These are phyloP conservation scores for Pammene aurita DNA, from an alignment of 2,888 invertebrate species.

Conservation along the genomic window DNA sequence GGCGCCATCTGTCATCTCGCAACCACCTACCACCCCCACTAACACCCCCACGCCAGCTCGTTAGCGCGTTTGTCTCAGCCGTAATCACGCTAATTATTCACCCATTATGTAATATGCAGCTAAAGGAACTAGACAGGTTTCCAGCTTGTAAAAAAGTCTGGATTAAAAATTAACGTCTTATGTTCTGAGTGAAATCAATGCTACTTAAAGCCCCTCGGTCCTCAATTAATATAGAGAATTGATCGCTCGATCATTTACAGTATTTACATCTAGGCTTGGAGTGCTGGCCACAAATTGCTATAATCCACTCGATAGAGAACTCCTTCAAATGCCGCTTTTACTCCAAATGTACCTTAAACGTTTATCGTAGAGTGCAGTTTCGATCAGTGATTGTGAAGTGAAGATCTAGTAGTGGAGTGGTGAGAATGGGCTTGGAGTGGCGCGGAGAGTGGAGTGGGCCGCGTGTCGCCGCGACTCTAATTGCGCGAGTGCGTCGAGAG, in stretches of 20 bases:
- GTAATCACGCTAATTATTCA: slow-evolving; percentile 34
- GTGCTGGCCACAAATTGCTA: slow-evolving; percentile 34
- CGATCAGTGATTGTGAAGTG: slow-evolving; percentile 4
- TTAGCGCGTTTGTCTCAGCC: slow-evolving; percentile 36
- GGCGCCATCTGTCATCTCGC: slow-evolving; percentile 35
- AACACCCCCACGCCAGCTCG: slow-evolving; percentile 16
- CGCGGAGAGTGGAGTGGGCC: slow-evolving; percentile 9
- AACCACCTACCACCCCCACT: neutral
- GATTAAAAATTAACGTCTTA: neutral
- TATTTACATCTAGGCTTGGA: slow-evolving; percentile 10
- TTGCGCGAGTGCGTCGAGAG: slow-evolving; percentile 26
- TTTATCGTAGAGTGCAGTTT: slow-evolving; percentile 10
- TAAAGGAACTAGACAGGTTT: slow-evolving; percentile 8
- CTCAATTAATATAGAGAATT: slow-evolving; percentile 21
- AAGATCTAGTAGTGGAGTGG: slow-evolving; percentile 24
- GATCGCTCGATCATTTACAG: slow-evolving; percentile 17
- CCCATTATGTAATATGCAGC: slow-evolving; percentile 21
- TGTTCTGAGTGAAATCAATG: slow-evolving; percentile 7
- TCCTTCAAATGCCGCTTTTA: slow-evolving; percentile 1
- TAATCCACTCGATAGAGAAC: slow-evolving; percentile 31
- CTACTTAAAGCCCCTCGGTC: neutral
- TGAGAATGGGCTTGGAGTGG: slow-evolving; percentile 28
- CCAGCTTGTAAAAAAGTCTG: neutral
- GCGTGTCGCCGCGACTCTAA: slow-evolving; percentile 22
- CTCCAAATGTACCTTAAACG: slow-evolving; percentile 1